phyloP scores from a whole-genome alignment of 2,113 vertebrate species.

The Porphyrio hochstetteri region DNA sequence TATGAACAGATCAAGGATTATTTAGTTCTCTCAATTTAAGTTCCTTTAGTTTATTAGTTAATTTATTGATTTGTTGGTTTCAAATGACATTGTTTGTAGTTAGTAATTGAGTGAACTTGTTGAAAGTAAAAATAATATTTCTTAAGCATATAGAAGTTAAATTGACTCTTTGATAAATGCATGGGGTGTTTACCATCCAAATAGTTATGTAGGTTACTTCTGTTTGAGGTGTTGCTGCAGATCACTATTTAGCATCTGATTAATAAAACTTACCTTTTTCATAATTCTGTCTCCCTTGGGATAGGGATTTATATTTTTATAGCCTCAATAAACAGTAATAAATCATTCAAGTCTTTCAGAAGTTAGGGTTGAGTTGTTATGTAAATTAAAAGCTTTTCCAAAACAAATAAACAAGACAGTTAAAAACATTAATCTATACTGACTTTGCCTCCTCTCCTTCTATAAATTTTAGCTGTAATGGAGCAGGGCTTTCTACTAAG shows the following conservation, averaged over 20 bases:
- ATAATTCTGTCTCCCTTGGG: not conserved
- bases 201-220: not conserved
- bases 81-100: not conserved
- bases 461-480: not conserved
- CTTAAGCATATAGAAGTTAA: not conserved
- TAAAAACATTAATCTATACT: not conserved
- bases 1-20: not conserved
- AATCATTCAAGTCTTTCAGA: not conserved
- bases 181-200: not conserved
- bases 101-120: not conserved
- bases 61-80: not conserved
- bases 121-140: not conserved
- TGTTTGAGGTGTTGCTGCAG: not conserved
- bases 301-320: not conserved
- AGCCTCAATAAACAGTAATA: not conserved
- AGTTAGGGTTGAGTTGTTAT: not conserved
- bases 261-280: not conserved
- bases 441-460: not conserved
- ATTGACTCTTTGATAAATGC: not conserved
- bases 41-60: not conserved
- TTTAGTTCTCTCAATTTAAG: not conserved
- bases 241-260: not conserved
- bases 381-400: not conserved
- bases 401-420: not conserved
- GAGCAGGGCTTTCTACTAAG: not conserved